These are phyloP conservation scores for Encarsia formosa DNA, from an alignment of 2,888 invertebrate species.

Conservation along the genomic window DNA sequence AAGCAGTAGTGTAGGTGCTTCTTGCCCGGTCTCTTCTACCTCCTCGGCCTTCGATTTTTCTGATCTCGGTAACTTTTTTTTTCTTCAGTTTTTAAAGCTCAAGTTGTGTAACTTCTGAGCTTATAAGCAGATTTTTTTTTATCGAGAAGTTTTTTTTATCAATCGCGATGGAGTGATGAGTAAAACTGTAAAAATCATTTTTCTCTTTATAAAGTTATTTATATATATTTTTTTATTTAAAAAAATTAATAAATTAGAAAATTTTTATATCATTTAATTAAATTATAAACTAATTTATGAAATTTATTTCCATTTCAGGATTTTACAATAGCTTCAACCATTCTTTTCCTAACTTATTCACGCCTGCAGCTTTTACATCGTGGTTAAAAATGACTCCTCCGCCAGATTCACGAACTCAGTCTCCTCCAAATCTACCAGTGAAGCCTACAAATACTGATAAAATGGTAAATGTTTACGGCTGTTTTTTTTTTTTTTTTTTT, in stretches of 20 bases:
- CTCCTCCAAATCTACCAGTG: constrained; percentile 36
- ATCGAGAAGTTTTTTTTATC: no score
- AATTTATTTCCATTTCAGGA: constrained; percentile 7
- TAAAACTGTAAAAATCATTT: no score
- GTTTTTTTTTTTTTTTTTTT: background rate
- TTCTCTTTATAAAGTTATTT: no score
- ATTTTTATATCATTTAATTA: no score
- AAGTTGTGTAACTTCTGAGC: no score
- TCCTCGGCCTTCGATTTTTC: background rate
- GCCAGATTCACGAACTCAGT: constrained; percentile 38
- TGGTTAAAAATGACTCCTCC: constrained; percentile 43
- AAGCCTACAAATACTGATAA: constrained; percentile 23
- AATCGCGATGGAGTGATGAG: no score
- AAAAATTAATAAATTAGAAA: no score
- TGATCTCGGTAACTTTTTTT: constrained; percentile 8
- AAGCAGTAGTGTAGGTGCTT: no score
- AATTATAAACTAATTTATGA: no score
- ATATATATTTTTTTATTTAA: no score
- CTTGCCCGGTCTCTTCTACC: constrained; percentile 18
- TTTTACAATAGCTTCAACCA: constrained; percentile 6
- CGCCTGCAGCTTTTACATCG: constrained; percentile 2
- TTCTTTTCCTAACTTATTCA: constrained; percentile 8
- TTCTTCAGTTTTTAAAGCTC: no score
- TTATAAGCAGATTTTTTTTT: no score
- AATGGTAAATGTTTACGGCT: constrained; percentile 15